Evolutionary conservation across 2,113 vertebrate genomes (phyloP).

Genomic region (Oenanthe oenanthe): DNA sequence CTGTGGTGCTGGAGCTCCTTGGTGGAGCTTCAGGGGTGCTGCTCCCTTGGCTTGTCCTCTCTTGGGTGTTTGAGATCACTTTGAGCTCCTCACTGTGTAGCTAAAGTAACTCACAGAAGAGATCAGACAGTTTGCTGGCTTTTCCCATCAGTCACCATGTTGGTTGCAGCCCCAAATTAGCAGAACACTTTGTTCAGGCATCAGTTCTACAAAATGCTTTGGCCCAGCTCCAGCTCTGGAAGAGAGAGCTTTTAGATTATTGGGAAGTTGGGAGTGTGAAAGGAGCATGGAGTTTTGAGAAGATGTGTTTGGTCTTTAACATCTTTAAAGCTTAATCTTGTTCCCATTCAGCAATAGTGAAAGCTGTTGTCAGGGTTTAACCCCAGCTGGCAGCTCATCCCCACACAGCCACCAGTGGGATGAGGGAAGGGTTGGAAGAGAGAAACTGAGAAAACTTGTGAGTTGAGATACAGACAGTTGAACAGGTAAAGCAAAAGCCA

Average conservation of each 20-base stretch:
- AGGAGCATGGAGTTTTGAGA: background rate
- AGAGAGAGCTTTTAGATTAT: slow-evolving; percentile 6
- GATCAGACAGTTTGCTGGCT: background rate
- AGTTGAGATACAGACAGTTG: background rate
- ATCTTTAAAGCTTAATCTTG: background rate
- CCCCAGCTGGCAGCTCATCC: background rate
- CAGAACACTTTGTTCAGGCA: slow-evolving; percentile 14
- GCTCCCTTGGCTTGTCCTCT: background rate
- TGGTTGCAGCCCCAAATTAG: background rate
- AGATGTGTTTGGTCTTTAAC: background rate
- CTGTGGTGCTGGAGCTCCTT: background rate
- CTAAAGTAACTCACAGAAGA: background rate
- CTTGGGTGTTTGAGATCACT: background rate
- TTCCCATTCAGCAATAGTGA: background rate
- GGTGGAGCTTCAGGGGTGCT: background rate
- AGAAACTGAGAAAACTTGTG: background rate
- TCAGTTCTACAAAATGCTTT: slow-evolving; percentile 17
- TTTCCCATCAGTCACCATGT: background rate
- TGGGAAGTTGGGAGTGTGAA: background rate
- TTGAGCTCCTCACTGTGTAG: background rate
- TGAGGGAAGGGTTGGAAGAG: background rate
- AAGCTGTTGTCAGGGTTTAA: background rate
- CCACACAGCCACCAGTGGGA: background rate
- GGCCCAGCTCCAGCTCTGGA: background rate
- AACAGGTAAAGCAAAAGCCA: background rate